Evolutionary conservation across 2,113 vertebrate species (phyloP).

Genomic region (Passer domesticus): DNA sequence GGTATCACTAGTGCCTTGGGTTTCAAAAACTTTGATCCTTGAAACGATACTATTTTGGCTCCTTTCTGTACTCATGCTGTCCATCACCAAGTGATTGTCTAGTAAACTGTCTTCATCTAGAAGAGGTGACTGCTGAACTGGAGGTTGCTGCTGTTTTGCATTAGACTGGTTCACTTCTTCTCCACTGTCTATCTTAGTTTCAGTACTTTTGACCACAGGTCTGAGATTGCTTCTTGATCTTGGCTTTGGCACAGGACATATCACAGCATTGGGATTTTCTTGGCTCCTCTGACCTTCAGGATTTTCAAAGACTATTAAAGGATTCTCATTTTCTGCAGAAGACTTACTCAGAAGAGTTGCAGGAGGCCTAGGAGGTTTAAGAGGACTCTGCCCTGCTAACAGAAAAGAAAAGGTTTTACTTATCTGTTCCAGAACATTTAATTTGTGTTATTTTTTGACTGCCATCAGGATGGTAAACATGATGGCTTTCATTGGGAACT

Average conservation of each 20-base stretch:
- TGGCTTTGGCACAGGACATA: conserved; percentile 86
- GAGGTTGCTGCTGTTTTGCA: conserved; percentile 5
- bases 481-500: not conserved
- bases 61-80: conserved; percentile 79
- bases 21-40: conserved; percentile 90
- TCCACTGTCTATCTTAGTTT: conserved; percentile 62
- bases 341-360: conserved; percentile 41
- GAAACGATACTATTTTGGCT: conserved; percentile 84
- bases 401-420: not conserved
- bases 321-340: conserved; percentile 51
- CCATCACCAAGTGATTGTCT: conserved; percentile 54
- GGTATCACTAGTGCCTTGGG: conserved; percentile 71
- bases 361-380: conserved; percentile 81
- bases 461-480: not conserved
- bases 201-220: conserved; percentile 66
- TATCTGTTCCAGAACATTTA: not conserved
- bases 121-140: conserved; percentile 66
- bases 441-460: not conserved
- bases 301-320: conserved; percentile 65
- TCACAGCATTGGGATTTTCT: conserved; percentile 63
- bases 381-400: conserved; percentile 76
- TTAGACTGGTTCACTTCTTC: conserved; percentile 25
- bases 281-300: conserved; percentile 63
- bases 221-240: conserved; percentile 83
- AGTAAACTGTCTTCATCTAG: conserved; percentile 66